A percentile compares a stretch with the other conserved stretches of the same genome.
These are phyloP conservation scores for Ashinkailepas kermadecensis DNA, from an alignment of 2,888 invertebrate species.

Conservation along the genomic window DNA sequence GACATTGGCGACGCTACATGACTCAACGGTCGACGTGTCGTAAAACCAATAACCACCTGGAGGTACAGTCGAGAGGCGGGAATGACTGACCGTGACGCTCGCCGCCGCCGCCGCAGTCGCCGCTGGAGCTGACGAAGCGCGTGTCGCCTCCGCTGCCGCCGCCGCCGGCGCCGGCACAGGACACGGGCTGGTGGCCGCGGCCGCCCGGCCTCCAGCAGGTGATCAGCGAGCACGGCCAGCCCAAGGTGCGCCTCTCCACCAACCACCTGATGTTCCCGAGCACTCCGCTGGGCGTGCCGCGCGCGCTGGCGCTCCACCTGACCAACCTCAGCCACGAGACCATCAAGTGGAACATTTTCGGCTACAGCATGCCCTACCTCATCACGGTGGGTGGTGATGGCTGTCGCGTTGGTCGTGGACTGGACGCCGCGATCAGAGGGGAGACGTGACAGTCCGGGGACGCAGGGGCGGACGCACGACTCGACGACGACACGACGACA, in stretches of 20 bases:
- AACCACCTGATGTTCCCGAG: constrained; percentile 15
- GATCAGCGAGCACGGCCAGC: constrained; percentile 11
- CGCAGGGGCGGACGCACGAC: too few species aligned
- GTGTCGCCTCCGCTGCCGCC: neutral
- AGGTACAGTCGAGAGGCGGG: too few species aligned
- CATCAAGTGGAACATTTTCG: constrained; percentile 19
- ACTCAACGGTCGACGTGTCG: too few species aligned
- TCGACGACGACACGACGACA: too few species aligned
- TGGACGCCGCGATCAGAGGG: too few species aligned
- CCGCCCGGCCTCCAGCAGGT: constrained; percentile 7
- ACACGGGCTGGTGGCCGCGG: constrained; percentile 11
- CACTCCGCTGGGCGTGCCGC: constrained; percentile 3
- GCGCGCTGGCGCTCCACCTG: neutral
- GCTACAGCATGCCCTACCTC: constrained; percentile 21
- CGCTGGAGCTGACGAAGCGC: constrained; percentile 18
- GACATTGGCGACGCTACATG: too few species aligned
- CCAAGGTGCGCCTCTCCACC: constrained; percentile 8
- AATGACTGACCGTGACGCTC: too few species aligned
- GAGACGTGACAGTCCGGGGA: too few species aligned
- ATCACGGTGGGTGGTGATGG: neutral
- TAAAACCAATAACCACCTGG: too few species aligned
- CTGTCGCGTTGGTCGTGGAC: too few species aligned
- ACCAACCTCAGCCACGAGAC: constrained; percentile 10
- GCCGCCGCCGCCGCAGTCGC: neutral
- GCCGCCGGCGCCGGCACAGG: neutral